Conservation (phyloP, 2,888 invertebrate genomes). For the Lysandra coridon region DNA sequence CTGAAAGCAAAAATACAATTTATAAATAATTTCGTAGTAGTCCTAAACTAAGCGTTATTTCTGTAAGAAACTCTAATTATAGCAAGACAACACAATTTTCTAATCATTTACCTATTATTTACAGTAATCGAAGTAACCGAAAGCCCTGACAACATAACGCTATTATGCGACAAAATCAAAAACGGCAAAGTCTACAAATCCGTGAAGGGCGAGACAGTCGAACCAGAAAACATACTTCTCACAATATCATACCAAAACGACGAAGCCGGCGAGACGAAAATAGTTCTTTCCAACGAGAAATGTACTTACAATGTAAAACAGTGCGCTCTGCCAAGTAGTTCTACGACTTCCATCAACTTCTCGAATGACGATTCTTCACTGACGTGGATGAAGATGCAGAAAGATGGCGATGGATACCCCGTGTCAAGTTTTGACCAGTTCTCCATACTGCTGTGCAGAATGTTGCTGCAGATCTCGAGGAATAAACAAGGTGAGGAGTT, state of each 20-base stretch:
- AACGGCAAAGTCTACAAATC: slow-evolving; percentile 80
- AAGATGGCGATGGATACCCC: slow-evolving; percentile 67
- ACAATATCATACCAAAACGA: slow-evolving; percentile 68
- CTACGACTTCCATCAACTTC: slow-evolving; percentile 64
- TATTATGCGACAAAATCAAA: slow-evolving; percentile 76
- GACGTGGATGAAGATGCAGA: slow-evolving; percentile 79
- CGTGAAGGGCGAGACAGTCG: slow-evolving; percentile 52
- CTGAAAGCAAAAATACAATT: no score
- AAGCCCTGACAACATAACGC: slow-evolving; percentile 69
- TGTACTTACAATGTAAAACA: slow-evolving; percentile 68
- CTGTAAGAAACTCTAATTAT: no score
- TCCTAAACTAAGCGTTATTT: no score
- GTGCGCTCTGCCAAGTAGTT: slow-evolving; percentile 57
- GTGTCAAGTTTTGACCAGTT: slow-evolving; percentile 81
- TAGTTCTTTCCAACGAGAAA: slow-evolving; percentile 63
- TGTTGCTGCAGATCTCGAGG: slow-evolving; percentile 81
- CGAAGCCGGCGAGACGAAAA: slow-evolving; percentile 62
- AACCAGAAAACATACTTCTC: slow-evolving; percentile 58
- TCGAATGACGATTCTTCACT: slow-evolving; percentile 65
- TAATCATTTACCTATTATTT: slow-evolving; percentile 42
- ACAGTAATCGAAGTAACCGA: slow-evolving; percentile 84
- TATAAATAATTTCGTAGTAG: no score
- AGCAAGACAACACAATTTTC: no score
- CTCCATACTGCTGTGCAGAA: slow-evolving; percentile 77
- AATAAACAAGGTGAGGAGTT: slow-evolving; percentile 74